Conservation (phyloP, 2,113 vertebrate genomes). For the Prunella himalayana region DNA sequence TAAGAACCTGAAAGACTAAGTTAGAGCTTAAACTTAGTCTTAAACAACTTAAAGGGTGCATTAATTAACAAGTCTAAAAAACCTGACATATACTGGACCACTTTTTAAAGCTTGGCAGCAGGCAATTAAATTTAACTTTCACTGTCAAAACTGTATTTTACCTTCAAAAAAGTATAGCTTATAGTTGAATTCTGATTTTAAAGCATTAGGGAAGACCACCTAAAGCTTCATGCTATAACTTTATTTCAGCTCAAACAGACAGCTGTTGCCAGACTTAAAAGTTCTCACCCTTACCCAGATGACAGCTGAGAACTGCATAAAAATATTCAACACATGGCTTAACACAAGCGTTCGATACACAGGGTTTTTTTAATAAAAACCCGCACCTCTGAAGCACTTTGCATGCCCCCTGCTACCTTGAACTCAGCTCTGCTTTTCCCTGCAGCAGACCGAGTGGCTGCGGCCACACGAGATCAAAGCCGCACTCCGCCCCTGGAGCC, state of each 20-base stretch:
- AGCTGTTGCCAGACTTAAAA: background rate
- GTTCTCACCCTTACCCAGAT: background rate
- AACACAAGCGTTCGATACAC: background rate
- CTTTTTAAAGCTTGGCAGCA: background rate
- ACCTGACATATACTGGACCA: background rate
- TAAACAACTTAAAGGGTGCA: background rate
- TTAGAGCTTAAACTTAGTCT: too few species aligned
- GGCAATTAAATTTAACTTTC: background rate
- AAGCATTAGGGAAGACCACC: background rate
- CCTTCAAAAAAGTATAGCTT: background rate
- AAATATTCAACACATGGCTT: background rate
- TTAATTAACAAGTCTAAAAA: background rate
- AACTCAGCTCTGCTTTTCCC: background rate
- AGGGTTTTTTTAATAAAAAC: background rate
- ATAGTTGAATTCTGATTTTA: background rate
- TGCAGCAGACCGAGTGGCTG: background rate
- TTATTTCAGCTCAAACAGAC: background rate
- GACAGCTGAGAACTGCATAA: background rate
- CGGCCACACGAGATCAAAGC: background rate
- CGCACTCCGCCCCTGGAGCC: background rate
- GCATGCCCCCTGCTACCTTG: background rate
- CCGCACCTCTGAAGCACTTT: fast-evolving
- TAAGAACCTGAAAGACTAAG: background rate
- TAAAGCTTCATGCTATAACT: background rate
- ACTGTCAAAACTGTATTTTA: background rate